phyloP scores from a whole-genome alignment of 2,797 vertebrate species.

The Aselliscus stoliczkanus region DNA sequence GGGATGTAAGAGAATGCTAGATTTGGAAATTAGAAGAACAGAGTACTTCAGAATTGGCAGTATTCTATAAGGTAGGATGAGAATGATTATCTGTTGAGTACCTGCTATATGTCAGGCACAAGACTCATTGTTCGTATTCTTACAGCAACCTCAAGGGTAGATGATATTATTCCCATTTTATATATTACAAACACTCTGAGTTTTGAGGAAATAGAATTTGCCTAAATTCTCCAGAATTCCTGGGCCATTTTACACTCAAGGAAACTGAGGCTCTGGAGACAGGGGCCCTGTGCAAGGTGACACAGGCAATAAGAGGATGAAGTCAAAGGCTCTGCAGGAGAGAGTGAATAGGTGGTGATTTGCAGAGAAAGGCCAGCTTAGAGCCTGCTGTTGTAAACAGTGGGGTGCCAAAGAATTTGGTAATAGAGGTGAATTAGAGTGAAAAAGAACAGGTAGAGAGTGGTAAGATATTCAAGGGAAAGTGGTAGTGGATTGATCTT shows the following conservation, averaged over 20 bases:
- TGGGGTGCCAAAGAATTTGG: not conserved
- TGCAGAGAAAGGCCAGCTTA: not conserved
- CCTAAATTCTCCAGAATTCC: not conserved
- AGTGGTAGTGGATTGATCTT: not conserved
- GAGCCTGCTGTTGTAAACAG: not conserved
- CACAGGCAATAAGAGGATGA: not conserved
- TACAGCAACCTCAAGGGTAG: not conserved
- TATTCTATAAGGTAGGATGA: not conserved
- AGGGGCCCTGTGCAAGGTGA: not conserved
- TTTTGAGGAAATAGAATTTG: not conserved
- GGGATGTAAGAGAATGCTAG: not conserved
- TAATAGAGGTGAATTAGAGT: too few species aligned
- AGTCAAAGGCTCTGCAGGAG: not conserved
- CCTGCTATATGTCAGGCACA: not conserved
- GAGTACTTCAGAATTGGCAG: not conserved
- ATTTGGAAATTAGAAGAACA: not conserved
- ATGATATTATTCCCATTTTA: not conserved
- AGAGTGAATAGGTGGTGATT: not conserved
- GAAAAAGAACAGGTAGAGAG: too few species aligned
- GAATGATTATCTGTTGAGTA: not conserved
- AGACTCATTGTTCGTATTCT: not conserved
- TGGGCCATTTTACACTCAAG: not conserved
- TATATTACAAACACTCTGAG: not conserved
- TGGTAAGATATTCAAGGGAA: not conserved
- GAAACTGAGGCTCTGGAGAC: not conserved